phyloP scores from a whole-genome alignment of 2,888 invertebrate genomes.

The Andricus curvator region DNA sequence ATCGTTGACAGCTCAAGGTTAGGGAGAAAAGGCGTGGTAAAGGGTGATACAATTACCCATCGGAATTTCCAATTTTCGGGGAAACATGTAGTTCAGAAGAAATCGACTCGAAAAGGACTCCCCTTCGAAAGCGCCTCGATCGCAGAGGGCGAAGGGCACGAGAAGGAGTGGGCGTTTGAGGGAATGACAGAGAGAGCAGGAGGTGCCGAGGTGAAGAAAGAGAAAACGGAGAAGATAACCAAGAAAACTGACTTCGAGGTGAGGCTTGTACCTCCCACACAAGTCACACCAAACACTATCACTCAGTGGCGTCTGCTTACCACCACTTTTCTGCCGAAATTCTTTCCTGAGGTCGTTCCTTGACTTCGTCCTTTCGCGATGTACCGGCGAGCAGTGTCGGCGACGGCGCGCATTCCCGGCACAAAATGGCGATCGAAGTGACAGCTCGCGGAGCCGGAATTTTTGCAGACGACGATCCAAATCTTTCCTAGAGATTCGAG shows the following conservation, averaged over 20 bases:
- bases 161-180: constrained; percentile 31
- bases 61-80: neutral
- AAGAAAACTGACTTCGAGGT: constrained; percentile 46
- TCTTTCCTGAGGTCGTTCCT: constrained; percentile 41
- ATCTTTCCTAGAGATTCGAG: neutral
- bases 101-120: neutral
- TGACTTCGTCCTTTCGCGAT: constrained; percentile 28
- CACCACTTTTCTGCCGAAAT: constrained; percentile 53
- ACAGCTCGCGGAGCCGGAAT: constrained; percentile 64
- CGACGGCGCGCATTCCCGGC: constrained; percentile 73
- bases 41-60: neutral
- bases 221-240: constrained; percentile 46
- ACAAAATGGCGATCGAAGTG: constrained; percentile 78
- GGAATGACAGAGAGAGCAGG: constrained; percentile 31
- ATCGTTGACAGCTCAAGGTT: constrained; percentile 21
- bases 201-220: constrained; percentile 48
- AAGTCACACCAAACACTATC: constrained; percentile 34
- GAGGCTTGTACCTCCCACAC: constrained; percentile 51
- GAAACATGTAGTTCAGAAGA: neutral
- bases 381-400: constrained; percentile 54
- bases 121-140: neutral
- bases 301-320: constrained; percentile 15
- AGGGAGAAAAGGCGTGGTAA: constrained; percentile 24
- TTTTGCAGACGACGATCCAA: neutral
- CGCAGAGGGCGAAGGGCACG: constrained; percentile 28